Percentiles rank a stretch among this genome's conserved stretches.
Evolutionary conservation across 2,888 invertebrate genomes (phyloP).

Genomic region (Spodoptera exigua): DNA sequence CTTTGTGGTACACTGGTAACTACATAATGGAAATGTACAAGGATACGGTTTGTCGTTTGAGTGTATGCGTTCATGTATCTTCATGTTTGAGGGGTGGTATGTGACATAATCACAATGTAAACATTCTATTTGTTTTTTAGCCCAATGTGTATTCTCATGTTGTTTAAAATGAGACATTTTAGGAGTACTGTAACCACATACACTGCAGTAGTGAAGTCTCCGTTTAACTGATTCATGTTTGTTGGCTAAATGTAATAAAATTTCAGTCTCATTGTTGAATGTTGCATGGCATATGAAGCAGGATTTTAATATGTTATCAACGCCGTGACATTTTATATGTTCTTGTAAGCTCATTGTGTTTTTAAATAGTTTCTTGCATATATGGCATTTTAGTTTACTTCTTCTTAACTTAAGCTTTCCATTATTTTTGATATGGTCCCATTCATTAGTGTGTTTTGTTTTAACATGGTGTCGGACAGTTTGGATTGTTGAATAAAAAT

Average conservation of each 20-base stretch:
- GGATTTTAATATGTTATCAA: constrained; percentile 32
- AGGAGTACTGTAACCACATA: constrained; percentile 50
- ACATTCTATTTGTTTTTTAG: constrained; percentile 21
- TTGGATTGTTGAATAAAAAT: constrained; percentile 58
- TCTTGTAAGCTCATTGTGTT: constrained; percentile 12
- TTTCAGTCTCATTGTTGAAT: constrained; percentile 15
- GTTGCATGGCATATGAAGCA: constrained; percentile 37
- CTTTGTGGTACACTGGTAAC: constrained; percentile 52
- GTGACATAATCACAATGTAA: constrained; percentile 42
- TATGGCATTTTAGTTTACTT: constrained; percentile 42
- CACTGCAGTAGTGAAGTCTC: constrained; percentile 28
- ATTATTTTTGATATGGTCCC: constrained; percentile 13
- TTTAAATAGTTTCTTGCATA: constrained; percentile 39
- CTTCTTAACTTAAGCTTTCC: constrained; percentile 12
- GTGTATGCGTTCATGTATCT: constrained; percentile 66
- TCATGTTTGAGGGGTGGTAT: constrained; percentile 60
- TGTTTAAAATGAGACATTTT: constrained; percentile 50
- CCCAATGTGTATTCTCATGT: constrained; percentile 40
- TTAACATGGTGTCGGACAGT: constrained; percentile 46
- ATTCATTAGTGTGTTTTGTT: constrained; percentile 34
- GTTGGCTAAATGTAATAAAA: constrained; percentile 30
- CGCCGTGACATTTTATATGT: constrained; percentile 34
- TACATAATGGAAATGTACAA: constrained; percentile 31
- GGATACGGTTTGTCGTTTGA: constrained; percentile 46
- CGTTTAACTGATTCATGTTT: constrained; percentile 15